phyloP scores from a whole-genome alignment of 2,888 invertebrate species.

The Antheraea assamensis region DNA sequence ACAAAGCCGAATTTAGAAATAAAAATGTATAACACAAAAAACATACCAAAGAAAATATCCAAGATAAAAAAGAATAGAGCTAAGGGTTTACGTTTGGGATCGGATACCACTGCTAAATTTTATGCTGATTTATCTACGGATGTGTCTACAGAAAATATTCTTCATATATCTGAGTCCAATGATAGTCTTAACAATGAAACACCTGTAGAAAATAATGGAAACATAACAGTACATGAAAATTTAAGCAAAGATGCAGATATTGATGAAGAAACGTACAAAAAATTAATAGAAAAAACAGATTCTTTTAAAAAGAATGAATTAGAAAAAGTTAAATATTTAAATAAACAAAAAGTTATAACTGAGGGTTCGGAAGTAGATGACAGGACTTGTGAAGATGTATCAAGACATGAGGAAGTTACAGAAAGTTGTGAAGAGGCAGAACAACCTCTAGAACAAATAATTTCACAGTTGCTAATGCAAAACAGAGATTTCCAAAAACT shows the following conservation, averaged over 20 bases:
- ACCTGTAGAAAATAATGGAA: conserved; percentile 46
- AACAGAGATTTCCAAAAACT: conserved; percentile 91
- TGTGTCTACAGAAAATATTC: conserved; percentile 82
- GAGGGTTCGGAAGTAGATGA: conserved; percentile 72
- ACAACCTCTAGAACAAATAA: conserved; percentile 88
- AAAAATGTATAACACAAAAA: conserved; percentile 85
- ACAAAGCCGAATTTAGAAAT: conserved; percentile 74
- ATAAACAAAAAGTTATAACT: conserved; percentile 75
- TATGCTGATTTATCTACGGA: conserved; percentile 85
- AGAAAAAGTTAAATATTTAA: conserved; percentile 76
- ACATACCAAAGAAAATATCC: conserved; percentile 87
- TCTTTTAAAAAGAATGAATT: conserved; percentile 80
- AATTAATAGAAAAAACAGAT: conserved; percentile 78
- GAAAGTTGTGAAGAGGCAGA: conserved; percentile 68
- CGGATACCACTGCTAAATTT: conserved; percentile 84
- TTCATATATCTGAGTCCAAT: conserved; percentile 85
- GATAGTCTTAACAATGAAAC: conserved; percentile 82
- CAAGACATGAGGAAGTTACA: conserved; percentile 42
- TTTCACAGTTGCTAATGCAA: conserved; percentile 91
- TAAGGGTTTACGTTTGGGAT: conserved; percentile 72
- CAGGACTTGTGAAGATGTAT: conserved; percentile 48
- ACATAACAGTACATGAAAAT: conserved; percentile 46
- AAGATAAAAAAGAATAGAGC: conserved; percentile 86
- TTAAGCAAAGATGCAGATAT: conserved; percentile 74
- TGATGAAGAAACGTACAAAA: conserved; percentile 75